Conservation (phyloP, 2,113 vertebrate genomes). For the Crotalus viridis region DNA sequence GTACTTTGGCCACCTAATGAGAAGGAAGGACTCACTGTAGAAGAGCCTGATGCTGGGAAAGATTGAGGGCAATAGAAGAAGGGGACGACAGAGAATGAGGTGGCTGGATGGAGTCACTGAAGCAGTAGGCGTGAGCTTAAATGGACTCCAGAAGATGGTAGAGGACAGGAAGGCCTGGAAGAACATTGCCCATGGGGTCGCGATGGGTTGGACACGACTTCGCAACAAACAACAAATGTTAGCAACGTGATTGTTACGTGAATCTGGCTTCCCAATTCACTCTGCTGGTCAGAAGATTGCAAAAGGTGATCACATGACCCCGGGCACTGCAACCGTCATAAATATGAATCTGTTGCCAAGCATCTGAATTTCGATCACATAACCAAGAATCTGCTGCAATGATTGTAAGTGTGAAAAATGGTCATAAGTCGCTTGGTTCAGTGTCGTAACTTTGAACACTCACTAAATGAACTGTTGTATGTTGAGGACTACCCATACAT, state of each 20-base stretch:
- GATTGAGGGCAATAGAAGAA: no score
- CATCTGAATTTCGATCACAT: not conserved
- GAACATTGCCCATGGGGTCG: no score
- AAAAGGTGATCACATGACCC: not conserved
- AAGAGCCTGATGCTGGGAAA: no score
- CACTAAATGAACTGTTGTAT: not conserved
- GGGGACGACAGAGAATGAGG: no score
- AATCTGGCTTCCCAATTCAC: not conserved
- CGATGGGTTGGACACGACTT: no score
- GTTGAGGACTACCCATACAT: not conserved
- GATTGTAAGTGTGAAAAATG: not conserved
- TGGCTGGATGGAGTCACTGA: no score
- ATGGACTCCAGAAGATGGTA: no score
- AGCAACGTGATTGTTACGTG: not conserved
- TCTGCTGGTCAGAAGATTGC: not conserved
- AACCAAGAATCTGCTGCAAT: not conserved
- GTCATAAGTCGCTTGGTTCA: not conserved
- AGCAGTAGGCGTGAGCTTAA: no score
- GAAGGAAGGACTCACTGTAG: no score
- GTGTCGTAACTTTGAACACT: not conserved
- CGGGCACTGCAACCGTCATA: not conserved
- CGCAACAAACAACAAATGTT: not conserved
- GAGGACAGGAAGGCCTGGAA: no score
- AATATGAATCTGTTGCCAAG: not conserved
- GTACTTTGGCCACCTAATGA: no score